These are phyloP conservation scores for Istiophorus platypterus DNA, from an alignment of 2,113 vertebrate species.

Conservation along the genomic window DNA sequence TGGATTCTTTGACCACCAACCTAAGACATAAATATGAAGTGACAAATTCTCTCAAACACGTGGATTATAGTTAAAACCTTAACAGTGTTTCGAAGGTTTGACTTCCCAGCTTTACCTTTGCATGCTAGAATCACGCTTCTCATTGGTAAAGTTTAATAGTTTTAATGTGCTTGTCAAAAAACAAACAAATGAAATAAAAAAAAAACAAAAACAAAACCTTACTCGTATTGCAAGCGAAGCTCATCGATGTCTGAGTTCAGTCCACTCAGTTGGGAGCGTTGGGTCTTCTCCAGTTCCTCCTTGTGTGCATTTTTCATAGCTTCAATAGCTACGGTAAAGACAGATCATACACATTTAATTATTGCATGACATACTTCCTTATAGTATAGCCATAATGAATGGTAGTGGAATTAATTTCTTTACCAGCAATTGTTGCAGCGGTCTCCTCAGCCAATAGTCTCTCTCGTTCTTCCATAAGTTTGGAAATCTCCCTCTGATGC, in stretches of 20 bases:
- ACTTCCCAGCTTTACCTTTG: no score
- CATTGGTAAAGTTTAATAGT: no score
- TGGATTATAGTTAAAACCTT: neutral
- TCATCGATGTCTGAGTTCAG: conserved; percentile 93
- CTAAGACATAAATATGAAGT: no score
- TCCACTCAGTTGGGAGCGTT: conserved; percentile 93
- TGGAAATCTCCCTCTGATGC: conserved; percentile 96
- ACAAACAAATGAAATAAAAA: no score
- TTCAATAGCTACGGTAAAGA: conserved; percentile 90
- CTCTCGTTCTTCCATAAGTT: conserved; percentile 95
- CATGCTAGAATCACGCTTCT: no score
- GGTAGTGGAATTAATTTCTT: neutral
- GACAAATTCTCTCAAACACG: no score
- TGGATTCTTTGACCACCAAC: no score
- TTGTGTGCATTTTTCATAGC: conserved; percentile 99
- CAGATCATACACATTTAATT: neutral
- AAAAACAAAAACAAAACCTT: conserved; percentile 71
- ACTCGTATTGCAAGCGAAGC: conserved; percentile 93
- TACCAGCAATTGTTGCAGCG: conserved; percentile 96
- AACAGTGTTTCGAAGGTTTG: no score
- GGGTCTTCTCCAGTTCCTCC: conserved; percentile 95
- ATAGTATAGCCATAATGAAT: neutral
- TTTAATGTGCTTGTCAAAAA: neutral
- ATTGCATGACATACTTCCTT: neutral
- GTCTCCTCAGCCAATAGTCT: conserved; percentile 96